Evolutionary conservation across 2,113 vertebrate genomes (phyloP).

Genomic region (Crocuta crocuta): DNA sequence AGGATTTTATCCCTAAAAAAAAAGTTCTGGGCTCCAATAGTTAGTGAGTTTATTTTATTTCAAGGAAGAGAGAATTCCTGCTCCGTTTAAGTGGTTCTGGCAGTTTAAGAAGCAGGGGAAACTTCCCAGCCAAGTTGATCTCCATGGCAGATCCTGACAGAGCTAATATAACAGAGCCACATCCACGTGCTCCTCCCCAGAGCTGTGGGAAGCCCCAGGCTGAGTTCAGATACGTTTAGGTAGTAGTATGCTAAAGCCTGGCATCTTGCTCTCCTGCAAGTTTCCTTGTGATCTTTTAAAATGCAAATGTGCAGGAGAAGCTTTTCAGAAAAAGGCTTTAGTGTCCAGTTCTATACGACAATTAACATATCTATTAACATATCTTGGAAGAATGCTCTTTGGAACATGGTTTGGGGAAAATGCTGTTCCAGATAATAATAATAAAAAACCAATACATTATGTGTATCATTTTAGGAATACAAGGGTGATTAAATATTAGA

Average conservation of each 20-base stretch:
- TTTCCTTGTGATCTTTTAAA: background rate
- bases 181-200: background rate
- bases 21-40: background rate
- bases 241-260: background rate
- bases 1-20: background rate
- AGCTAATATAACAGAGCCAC: background rate
- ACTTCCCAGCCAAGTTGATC: background rate
- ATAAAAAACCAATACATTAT: background rate
- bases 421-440: background rate
- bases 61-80: background rate
- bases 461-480: background rate
- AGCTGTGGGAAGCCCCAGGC: background rate
- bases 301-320: background rate
- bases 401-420: background rate
- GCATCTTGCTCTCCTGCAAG: background rate
- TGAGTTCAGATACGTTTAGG: background rate
- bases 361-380: background rate
- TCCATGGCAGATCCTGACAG: background rate
- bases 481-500: background rate
- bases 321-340: background rate
- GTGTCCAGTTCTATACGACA: background rate
- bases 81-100: background rate
- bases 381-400: background rate
- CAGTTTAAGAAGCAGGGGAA: background rate
- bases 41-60: background rate